A percentile compares a stretch with the other conserved stretches of the same genome.
Conservation (phyloP, 2,797 vertebrate species). For the Ctenopoma multispine region DNA sequence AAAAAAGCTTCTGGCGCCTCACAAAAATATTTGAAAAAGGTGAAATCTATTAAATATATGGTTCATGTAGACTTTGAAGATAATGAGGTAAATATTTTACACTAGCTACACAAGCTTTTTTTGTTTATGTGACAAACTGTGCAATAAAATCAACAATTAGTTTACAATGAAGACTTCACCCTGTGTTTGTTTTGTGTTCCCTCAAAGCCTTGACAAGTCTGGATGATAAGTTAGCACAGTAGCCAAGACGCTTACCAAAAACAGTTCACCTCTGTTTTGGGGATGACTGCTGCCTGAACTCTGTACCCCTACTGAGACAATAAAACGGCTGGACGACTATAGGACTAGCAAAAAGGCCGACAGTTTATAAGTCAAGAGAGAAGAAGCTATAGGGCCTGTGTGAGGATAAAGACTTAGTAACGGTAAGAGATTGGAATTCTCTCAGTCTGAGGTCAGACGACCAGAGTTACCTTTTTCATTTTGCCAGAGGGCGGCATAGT, state of each 20-base stretch:
- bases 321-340: conserved; percentile 86
- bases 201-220: conserved; percentile 40
- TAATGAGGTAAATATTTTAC: conserved; percentile 16
- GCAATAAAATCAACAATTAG: neutral
- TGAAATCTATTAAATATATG: conserved; percentile 21
- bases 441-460: conserved; percentile 80
- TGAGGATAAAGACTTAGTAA: conserved; percentile 85
- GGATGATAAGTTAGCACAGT: conserved; percentile 58
- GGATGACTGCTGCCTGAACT: conserved; percentile 85
- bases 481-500: conserved; percentile 64
- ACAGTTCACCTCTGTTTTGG: conserved; percentile 76
- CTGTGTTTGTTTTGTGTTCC: conserved; percentile 20
- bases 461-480: conserved; percentile 77
- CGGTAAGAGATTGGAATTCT: conserved; percentile 83
- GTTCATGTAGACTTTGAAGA: conserved; percentile 26
- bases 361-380: conserved; percentile 83
- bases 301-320: conserved; percentile 84
- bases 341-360: conserved; percentile 79
- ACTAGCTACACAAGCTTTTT: conserved; percentile 2
- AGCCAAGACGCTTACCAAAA: conserved; percentile 51
- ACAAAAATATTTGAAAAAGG: conserved; percentile 19
- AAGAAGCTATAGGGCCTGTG: conserved; percentile 70
- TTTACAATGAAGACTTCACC: conserved; percentile 24
- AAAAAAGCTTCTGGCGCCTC: conserved; percentile 9
- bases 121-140: neutral